Evolutionary conservation across 2,113 vertebrate species (phyloP), one percentile per base, ranked within the genome.

Genomic region (Callaeas wilsoni): DNA sequence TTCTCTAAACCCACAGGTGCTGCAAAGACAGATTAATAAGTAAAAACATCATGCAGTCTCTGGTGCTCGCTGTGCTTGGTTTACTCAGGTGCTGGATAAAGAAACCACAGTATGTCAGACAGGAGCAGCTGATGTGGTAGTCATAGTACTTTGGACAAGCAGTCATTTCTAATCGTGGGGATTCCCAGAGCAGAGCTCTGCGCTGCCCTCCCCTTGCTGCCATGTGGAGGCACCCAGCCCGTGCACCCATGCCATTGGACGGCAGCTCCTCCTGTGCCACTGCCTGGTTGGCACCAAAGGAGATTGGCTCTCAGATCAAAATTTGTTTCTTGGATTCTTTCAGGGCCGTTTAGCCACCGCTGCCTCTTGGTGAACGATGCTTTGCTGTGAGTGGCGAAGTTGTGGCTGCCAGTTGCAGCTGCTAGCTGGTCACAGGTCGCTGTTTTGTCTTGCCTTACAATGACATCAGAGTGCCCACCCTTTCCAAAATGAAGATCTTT

Each of bases 401-500:
- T 18, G 10, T 44, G 77, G 63, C 30, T 42, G 56, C 41, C 80
- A 70, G 47, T 62, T 83, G 22, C 1, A 1, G 26, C 79, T 69
- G n/a, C 23, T 30, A 20, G 22, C 30, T 7, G 7, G 52, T 89
- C 80, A 79, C 75, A 90, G 53, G 67, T 84, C 2, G 62, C 53
- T 93, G 62, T 44, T 94, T 93, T 87, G 63, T 57, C 95, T 93
- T 91, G 57, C 80, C 83, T 94, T 87, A 77, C 53, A 84, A 86
- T 84, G 75, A n/a, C 55, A 53, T 82, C 52, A 30, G 35, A 50
- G n/a, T 63, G 89, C 56, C 53, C 11, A 13, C 15, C 30, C 14
- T 87, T 96, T 90, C 77, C 90, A 84, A 96, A 97, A 73, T 62
- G 10, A 94, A 95, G 59, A 88, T 94, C 21, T 57, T 42, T 81